These are phyloP conservation scores for Branchipolynoe longqiensis DNA, from an alignment of 2,888 invertebrate species.

Conservation along the genomic window DNA sequence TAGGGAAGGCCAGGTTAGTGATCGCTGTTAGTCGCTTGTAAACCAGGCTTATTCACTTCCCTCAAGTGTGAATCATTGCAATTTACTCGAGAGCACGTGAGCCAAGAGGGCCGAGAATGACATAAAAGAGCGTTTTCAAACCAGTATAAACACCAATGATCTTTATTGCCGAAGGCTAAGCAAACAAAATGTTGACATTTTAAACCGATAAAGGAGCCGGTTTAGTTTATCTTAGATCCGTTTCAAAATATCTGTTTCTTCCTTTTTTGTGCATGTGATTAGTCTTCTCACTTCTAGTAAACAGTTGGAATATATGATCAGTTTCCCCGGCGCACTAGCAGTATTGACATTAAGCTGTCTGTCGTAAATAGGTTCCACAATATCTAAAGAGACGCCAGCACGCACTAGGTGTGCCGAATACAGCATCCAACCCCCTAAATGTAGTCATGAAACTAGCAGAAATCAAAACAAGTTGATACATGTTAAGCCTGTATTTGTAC, in stretches of 20 bases:
- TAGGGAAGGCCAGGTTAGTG: too few relatives aligned
- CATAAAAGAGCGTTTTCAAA: too few relatives aligned
- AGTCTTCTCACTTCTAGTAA: background rate
- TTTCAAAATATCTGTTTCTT: conserved; percentile 7
- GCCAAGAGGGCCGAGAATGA: too few relatives aligned
- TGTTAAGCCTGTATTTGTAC: conserved; percentile 16
- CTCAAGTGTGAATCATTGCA: too few relatives aligned
- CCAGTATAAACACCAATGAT: too few relatives aligned
- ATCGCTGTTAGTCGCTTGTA: too few relatives aligned
- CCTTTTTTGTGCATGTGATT: background rate
- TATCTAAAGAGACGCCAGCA: conserved; percentile 33
- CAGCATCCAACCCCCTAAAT: conserved; percentile 12
- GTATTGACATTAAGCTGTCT: conserved; percentile 26
- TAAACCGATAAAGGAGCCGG: too few relatives aligned
- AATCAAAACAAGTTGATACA: conserved; percentile 10
- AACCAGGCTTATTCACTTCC: too few relatives aligned
- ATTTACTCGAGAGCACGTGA: too few relatives aligned
- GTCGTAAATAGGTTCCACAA: conserved; percentile 31
- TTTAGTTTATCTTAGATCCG: background rate
- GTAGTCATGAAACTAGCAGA: conserved; percentile 4
- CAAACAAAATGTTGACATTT: conserved; percentile 37
- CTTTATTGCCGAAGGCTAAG: too few relatives aligned
- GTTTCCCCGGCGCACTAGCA: conserved; percentile 10
- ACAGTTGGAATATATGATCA: background rate
- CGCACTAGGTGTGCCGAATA: conserved; percentile 13